phyloP scores from a whole-genome alignment of 2,113 vertebrate species.

The Anhinga rufa region DNA sequence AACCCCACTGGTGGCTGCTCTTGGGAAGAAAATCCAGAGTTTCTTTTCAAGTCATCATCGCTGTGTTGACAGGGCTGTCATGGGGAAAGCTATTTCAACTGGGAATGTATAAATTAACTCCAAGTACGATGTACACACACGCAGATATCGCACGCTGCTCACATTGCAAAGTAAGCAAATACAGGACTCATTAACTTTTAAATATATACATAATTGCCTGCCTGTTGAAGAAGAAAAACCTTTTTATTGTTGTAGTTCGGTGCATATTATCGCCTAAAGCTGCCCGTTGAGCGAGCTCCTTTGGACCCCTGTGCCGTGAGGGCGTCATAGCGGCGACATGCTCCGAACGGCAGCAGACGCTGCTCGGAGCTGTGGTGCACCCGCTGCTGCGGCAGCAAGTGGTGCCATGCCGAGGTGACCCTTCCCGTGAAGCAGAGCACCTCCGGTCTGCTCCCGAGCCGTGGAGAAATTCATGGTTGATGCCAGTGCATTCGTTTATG shows the following conservation, averaged over 20 bases:
- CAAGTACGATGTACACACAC: neutral
- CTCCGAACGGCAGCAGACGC: neutral
- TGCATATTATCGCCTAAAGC: neutral
- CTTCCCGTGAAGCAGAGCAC: too few species aligned
- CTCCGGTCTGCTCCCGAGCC: neutral
- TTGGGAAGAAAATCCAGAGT: neutral
- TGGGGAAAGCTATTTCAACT: neutral
- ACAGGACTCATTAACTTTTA: fast-evolving
- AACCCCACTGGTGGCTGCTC: slow-evolving; percentile 7
- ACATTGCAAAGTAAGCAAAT: fast-evolving
- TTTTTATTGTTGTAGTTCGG: neutral
- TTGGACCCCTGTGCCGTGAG: fast-evolving
- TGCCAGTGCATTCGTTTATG: fast-evolving
- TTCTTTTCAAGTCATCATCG: neutral
- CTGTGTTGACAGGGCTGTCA: slow-evolving; percentile 41
- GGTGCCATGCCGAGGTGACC: neutral
- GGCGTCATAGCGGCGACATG: fast-evolving
- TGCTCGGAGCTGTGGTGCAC: neutral
- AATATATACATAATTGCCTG: fast-evolving
- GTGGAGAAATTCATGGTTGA: fast-evolving
- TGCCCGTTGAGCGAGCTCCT: neutral
- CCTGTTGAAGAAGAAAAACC: neutral
- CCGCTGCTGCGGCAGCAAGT: neutral
- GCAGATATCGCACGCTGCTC: neutral
- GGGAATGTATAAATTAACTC: neutral